These are phyloP conservation scores for Girardinichthys multiradiatus DNA, from an alignment of 2,113 vertebrate genomes.

Conservation along the genomic window DNA sequence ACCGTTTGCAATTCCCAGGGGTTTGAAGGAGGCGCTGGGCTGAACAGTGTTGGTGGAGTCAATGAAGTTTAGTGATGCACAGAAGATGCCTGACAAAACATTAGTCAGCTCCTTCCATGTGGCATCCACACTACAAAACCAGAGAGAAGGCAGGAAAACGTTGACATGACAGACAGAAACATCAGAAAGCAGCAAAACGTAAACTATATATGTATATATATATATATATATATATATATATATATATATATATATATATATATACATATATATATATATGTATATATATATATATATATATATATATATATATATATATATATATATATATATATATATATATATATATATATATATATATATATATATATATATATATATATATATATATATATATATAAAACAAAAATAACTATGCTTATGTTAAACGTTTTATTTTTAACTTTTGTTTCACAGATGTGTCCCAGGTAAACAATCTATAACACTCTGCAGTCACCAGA, in stretches of 20 bases:
- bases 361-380: too few species aligned
- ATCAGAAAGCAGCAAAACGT: background rate
- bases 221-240: too few species aligned
- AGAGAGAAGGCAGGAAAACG: slow-evolving; percentile 1
- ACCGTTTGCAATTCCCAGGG: slow-evolving; percentile 93
- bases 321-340: too few species aligned
- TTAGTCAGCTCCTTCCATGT: slow-evolving; percentile 97
- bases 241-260: too few species aligned
- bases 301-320: too few species aligned
- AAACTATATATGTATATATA: too few species aligned
- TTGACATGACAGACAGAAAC: background rate
- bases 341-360: too few species aligned
- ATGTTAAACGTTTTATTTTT: background rate
- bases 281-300: too few species aligned
- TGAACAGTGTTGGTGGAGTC: slow-evolving; percentile 96
- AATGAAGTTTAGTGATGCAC: slow-evolving; percentile 97
- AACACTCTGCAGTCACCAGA: background rate
- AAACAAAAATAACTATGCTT: background rate
- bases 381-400: too few species aligned
- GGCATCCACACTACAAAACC: slow-evolving; percentile 85
- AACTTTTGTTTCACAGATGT: background rate
- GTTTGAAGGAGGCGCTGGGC: slow-evolving; percentile 97
- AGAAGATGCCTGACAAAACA: slow-evolving; percentile 96
- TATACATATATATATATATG: too few species aligned
- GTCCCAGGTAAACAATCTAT: background rate